Percentiles rank a stretch among this genome's conserved stretches.
These are phyloP conservation scores for Hypotaenidia philippensis DNA, from an alignment of 2,797 vertebrate species.

Conservation along the genomic window DNA sequence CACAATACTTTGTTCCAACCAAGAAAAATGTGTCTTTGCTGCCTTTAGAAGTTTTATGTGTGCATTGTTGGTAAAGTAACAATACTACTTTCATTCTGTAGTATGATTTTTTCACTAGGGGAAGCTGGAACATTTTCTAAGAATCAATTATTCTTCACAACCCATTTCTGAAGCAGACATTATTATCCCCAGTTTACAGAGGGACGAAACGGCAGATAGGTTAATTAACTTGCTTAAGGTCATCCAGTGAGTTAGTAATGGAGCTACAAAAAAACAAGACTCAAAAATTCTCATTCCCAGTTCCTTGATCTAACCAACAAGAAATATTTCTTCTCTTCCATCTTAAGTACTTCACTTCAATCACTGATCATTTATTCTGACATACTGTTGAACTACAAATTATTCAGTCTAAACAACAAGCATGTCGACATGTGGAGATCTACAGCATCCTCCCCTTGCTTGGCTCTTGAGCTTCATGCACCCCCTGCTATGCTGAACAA, in stretches of 20 bases:
- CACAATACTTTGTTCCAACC: not conserved
- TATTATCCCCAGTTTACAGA: conserved; percentile 47
- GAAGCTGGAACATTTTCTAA: conserved; percentile 19
- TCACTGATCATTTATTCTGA: not conserved
- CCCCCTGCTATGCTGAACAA: not conserved
- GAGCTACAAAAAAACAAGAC: not conserved
- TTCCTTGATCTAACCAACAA: not conserved
- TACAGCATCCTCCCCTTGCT: not conserved
- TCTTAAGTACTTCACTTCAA: not conserved
- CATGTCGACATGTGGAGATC: not conserved
- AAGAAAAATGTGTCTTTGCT: not conserved
- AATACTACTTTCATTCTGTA: not conserved
- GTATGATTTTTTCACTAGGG: not conserved
- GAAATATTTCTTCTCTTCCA: conserved; percentile 1
- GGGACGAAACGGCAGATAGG: conserved; percentile 40
- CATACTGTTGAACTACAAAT: not conserved
- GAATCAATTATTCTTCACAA: conserved; percentile 8
- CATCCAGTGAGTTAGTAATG: not conserved
- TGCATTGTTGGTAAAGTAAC: not conserved
- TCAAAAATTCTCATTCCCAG: not conserved
- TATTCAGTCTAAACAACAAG: not conserved
- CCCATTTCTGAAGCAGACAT: conserved; percentile 11
- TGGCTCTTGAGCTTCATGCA: not conserved
- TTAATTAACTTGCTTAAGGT: conserved; percentile 55
- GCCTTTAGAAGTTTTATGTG: conserved; percentile 7